Evolutionary conservation across 1,140 invertebrate species (phyloP), one percentile per base, ranked within the genome.

Genomic region (Gryllus bimaculatus): DNA sequence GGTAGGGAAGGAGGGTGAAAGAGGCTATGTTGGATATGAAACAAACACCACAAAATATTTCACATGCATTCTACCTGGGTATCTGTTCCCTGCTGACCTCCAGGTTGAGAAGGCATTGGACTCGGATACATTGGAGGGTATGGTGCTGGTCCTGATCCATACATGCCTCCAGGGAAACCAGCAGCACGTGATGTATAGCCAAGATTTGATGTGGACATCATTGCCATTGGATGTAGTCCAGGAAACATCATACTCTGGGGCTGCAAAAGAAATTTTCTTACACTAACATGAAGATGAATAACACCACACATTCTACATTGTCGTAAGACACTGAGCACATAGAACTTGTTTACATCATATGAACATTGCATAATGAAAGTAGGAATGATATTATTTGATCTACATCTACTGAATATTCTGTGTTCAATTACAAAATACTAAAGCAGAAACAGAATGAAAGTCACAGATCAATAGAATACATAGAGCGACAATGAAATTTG

Each of bases 191-290:
- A 88, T 80, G 89, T 89, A 84, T 91, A 92, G 78, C 90, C 90
- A 86, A 92, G 90, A 78, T 87, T 87, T 78, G 92, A 89, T 21
- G 95, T 96, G n/a, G 95, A 95, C 95, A 97, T 96, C 95, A 97
- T 96, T 21, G 95, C 94, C 94, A 96, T 96, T 4, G 95, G 95
- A 86, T 96, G 96, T n/a, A 96, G 86, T 12, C 95, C 95, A 77
- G 95, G 95, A 89, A 97, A 97, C 95, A 97, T 96, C 86, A 96
- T 92, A 83, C 93, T 94, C 86, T 79, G 78, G 20, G 78, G 78
- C 78, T 79, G 73, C 39, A 73, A 66, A n/a, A 12, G 26, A 21
- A 76, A 39, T 39, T 39, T 39, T 39, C 26, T 39, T 39, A 39
- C 26, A 39, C 26, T 39, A 39, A 39, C 26, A 39, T 39, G 26